Conservation (phyloP, 1,140 invertebrate species). For the Scaptomyza montana region DNA sequence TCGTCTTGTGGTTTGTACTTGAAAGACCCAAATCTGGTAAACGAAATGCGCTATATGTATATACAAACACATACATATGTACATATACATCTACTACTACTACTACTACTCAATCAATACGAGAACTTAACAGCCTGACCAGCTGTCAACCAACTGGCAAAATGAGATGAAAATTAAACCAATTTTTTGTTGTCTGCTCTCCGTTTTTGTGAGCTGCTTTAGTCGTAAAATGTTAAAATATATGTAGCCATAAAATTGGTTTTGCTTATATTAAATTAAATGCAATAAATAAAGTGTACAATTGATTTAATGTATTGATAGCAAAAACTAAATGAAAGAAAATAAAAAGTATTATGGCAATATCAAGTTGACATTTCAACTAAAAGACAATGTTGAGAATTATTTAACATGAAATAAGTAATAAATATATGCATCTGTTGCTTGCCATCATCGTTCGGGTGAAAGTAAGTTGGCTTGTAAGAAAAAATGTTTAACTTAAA, state of each 20-base stretch:
- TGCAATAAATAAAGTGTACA: slow-evolving; percentile 70
- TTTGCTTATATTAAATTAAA: slow-evolving; percentile 53
- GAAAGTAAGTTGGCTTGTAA: not conserved
- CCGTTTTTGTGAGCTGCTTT: not conserved
- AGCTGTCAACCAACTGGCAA: slow-evolving; percentile 65
- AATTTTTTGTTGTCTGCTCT: slow-evolving; percentile 29
- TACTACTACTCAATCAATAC: slow-evolving; percentile 20
- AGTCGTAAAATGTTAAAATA: slow-evolving; percentile 65
- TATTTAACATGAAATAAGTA: slow-evolving; percentile 2
- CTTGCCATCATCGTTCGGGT: not conserved
- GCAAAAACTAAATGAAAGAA: not conserved
- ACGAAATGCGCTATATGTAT: slow-evolving; percentile 68
- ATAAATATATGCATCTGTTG: not conserved
- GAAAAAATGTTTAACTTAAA: no score
- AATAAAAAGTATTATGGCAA: slow-evolving; percentile 8
- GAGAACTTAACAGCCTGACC: slow-evolving; percentile 38
- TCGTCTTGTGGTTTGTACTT: slow-evolving; percentile 80
- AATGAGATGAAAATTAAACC: slow-evolving; percentile 65
- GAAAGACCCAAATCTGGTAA: slow-evolving; percentile 73
- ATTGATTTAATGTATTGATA: slow-evolving; percentile 61
- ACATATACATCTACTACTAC: not conserved
- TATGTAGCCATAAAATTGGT: slow-evolving; percentile 76
- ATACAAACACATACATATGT: not conserved
- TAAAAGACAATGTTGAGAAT: slow-evolving; percentile 52
- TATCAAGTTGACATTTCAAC: slow-evolving; percentile 38